phyloP scores from a whole-genome alignment of 2,888 invertebrate genomes.

The Entomobrya multifasciata region DNA sequence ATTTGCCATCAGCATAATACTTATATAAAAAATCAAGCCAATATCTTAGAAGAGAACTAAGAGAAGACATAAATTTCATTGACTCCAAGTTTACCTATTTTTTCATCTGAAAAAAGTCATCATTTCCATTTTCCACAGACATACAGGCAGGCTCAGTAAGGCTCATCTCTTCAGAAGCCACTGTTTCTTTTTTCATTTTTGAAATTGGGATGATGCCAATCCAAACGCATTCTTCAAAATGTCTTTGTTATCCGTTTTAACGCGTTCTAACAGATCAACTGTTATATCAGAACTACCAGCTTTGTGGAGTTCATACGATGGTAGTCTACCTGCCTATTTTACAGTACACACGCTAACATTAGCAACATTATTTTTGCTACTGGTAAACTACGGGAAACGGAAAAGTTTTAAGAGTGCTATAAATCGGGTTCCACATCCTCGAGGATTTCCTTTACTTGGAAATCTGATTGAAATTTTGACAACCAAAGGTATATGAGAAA shows the following conservation, averaged over 20 bases:
- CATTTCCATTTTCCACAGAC: no score
- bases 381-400: not conserved
- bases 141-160: no score
- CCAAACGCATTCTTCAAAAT: no score
- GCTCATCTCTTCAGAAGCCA: no score
- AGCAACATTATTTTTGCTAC: not conserved
- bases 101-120: no score
- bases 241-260: not conserved
- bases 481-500: constrained; percentile 22
- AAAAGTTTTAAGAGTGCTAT: not conserved
- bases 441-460: constrained; percentile 50
- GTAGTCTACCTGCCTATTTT: not conserved
- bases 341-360: not conserved
- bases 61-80: no score
- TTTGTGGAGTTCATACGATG: not conserved
- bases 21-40: no score
- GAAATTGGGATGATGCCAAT: no score
- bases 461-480: constrained; percentile 25
- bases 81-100: no score
- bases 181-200: no score
- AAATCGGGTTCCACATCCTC: constrained; percentile 34
- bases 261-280: not conserved
- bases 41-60: no score
- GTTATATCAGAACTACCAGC: not conserved
- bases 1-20: no score